Evolutionary conservation across 2,113 vertebrate species (phyloP).

Genomic region (Salminus brasiliensis): DNA sequence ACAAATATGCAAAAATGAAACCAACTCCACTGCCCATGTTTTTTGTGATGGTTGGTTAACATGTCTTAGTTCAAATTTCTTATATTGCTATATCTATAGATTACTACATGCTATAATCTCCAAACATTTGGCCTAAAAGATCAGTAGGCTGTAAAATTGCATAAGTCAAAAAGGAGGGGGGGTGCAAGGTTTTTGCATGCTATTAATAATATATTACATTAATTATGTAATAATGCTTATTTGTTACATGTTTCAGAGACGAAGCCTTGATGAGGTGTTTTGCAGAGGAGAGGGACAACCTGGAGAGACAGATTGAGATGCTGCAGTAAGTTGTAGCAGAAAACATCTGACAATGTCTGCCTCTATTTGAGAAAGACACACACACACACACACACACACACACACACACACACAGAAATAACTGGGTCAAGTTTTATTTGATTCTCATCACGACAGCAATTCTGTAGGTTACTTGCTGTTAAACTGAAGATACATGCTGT

Average conservation of each 20-base stretch:
- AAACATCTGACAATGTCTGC: not conserved
- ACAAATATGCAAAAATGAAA: too few species aligned
- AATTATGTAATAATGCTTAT: not conserved
- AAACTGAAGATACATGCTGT: not conserved
- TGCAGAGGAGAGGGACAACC: slow-evolving; percentile 86
- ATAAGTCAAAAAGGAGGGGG: too few species aligned
- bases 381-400: not conserved
- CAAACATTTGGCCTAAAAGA: too few species aligned
- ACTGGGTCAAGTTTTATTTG: not conserved
- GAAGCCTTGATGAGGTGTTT: slow-evolving; percentile 88
- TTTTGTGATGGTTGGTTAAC: too few species aligned
- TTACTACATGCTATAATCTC: too few species aligned
- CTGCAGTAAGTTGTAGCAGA: slow-evolving; percentile 85
- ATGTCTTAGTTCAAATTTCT: too few species aligned
- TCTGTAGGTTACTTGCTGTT: not conserved
- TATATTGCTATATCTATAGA: too few species aligned
- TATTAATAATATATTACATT: too few species aligned
- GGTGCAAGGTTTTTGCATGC: too few species aligned
- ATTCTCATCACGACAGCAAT: not conserved
- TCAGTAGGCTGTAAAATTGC: too few species aligned
- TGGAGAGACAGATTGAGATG: slow-evolving; percentile 93
- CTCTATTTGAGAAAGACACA: not conserved
- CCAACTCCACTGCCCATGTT: too few species aligned
- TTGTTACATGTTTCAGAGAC: slow-evolving; percentile 74
- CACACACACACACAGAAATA: not conserved